Base-by-base conservation (phyloP, 2,888 invertebrate species). In the Cyrtodaria siliqua region DNA sequence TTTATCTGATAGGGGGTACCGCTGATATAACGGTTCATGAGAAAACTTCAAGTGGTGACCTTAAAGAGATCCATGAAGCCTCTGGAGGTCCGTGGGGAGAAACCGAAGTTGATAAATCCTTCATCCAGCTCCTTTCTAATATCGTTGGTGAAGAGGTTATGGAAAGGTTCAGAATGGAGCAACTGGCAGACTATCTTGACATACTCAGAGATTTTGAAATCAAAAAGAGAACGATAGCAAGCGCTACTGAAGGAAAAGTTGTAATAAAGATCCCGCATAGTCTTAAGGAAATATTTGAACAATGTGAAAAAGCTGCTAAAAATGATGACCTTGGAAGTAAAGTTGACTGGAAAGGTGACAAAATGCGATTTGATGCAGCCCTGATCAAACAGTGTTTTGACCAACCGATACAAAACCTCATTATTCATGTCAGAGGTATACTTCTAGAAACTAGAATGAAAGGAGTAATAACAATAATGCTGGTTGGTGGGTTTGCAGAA, bases 401-500 rank as follows among this genome's bases (percentile, higher is more conserved):
- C 9, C 38, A 50, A 16, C 59, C 67, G 6, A 40, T 59, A 20
- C 26, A 16, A 6, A 38, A 59, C n/a, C 49, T 67, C 23, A 50
- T 57, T 20, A 47, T 50, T 29, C 52, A 67, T 38, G 52, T 59
- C 4, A 24, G 24, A 18, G 18, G 23, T 9, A 40, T 67, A n/a
- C 59, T 67, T 2, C 26, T 33, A 1, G 23, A 56, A 20, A 47
- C 50, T 18, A 33, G 59, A 27, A 26, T 67, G 50, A 6, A n/a
- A 18, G 52, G 53, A 12, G 56, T 71, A 14, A 62, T 60, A 23
- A 76, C 52, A 3, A 66, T 76, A 12, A 27, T 76, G 23, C 66
- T 76, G 50, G 76, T 76, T 40, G 76, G 76, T 24, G 76, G 76
- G 4, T 76, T 76, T 57, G 60, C 66, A 4, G 76, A 76, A 53